phyloP scores from a whole-genome alignment of 2,888 invertebrate genomes.

The Diplolepis rosae region DNA sequence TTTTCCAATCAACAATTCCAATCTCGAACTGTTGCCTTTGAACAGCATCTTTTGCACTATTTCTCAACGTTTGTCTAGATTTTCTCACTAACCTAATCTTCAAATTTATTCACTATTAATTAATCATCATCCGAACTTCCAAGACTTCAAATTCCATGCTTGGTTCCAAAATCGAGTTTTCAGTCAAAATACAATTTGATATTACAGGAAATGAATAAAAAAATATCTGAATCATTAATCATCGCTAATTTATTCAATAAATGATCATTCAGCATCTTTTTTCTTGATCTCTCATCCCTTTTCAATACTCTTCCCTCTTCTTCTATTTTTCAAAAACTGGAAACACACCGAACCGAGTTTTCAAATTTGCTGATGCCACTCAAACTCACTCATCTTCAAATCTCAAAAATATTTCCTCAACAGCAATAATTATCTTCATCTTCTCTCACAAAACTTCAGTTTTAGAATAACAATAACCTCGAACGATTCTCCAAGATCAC shows the following conservation, averaged over 20 bases:
- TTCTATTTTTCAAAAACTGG: background rate
- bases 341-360: background rate
- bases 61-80: background rate
- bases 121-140: too few species aligned
- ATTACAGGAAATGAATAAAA: too few species aligned
- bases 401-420: background rate
- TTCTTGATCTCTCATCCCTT: background rate
- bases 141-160: background rate
- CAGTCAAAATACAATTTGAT: too few species aligned
- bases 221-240: too few species aligned
- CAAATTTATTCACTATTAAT: background rate
- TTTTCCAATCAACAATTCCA: constrained; percentile 90
- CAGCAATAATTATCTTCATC: too few species aligned
- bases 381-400: background rate
- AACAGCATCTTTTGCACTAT: constrained; percentile 81
- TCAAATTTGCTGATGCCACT: background rate
- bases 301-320: background rate
- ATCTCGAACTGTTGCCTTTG: constrained; percentile 89
- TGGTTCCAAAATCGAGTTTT: too few species aligned
- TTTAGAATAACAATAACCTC: background rate
- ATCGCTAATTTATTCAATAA: background rate
- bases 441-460: background rate
- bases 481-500: background rate
- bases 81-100: background rate
- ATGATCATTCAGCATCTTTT: background rate